Conservation (phyloP, 2,888 invertebrate genomes). For the Sphecodes monilicornis region DNA sequence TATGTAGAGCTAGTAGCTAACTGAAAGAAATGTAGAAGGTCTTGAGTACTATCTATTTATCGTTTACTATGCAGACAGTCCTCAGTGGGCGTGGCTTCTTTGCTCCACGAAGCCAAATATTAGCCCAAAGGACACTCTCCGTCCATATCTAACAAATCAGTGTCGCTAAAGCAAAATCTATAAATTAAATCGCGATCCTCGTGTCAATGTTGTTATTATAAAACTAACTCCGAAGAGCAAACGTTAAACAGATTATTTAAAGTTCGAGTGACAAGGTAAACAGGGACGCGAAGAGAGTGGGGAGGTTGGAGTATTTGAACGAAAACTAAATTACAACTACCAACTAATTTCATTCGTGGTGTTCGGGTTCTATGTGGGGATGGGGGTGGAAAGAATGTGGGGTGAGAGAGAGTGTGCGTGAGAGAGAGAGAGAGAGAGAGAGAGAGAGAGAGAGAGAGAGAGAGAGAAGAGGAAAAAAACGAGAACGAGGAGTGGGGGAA, state of each 20-base stretch:
- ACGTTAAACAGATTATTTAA: slow-evolving; percentile 44
- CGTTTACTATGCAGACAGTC: neutral
- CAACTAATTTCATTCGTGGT: slow-evolving; percentile 74
- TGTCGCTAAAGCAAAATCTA: too few relatives aligned
- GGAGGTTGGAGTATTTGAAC: slow-evolving; percentile 45
- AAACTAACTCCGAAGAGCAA: slow-evolving; percentile 70
- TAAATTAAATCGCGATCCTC: slow-evolving; percentile 12
- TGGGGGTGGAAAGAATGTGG: neutral
- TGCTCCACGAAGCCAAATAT: neutral
- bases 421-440: neutral
- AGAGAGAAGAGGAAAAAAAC: slow-evolving; percentile 17
- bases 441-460: neutral
- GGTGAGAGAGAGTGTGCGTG: too few relatives aligned
- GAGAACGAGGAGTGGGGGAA: slow-evolving; percentile 15
- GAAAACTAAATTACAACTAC: slow-evolving; percentile 77
- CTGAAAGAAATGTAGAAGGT: neutral
- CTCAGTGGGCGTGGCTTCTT: neutral
- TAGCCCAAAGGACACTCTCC: neutral
- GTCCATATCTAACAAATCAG: neutral
- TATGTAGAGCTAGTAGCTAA: too few relatives aligned
- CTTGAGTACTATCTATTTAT: neutral
- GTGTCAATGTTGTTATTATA: slow-evolving; percentile 40
- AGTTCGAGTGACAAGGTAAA: neutral
- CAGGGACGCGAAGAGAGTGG: neutral
- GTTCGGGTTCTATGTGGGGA: slow-evolving; percentile 50